Base-by-base conservation (phyloP, 1,140 invertebrate genomes). In the Portunus trituberculatus region DNA sequence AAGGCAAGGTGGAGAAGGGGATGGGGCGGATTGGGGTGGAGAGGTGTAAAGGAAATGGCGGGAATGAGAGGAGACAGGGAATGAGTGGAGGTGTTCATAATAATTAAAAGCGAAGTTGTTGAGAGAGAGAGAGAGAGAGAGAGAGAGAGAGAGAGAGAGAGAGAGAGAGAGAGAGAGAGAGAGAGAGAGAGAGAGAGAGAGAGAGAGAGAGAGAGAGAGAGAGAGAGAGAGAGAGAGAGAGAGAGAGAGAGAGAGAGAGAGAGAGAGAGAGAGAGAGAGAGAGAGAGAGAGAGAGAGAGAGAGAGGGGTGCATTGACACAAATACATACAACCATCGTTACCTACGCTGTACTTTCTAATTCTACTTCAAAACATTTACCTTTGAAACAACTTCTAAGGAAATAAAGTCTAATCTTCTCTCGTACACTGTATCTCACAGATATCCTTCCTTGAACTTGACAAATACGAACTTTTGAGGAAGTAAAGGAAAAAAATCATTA, bases 241-340 rank as follows among this genome's bases (percentile, higher is more conserved):
- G 32, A 39, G 86, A 88, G 86, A 88, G 86, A 88, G 86, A 88
- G 86, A 88, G 86, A 88, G 86, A 88, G 86, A 88, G 28, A 88
- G 28, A 88, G 86, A 88, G 86, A 88, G 28, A 88, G 86, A 88
- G 86, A 88, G 28, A 88, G 86, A 88, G 86, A 88, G 32, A 88
- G 32, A 39, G 86, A 88, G 28, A 88, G 28, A 88, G 86, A 88
- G 86, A 88, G 28, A 88, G 32, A 88, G 86, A 88, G 86, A 88
- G 28, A 31, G 16, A 20, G 28, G 7, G 76, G 3, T 12, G 31
- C 8, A 8, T 20, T 28, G 84, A 87, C 10, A 31, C 76, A 82
- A 82, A 7, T 82, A 20, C 16, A 3, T 82, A 39, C 39, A 39
- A 39, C 39, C 6, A 6, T 39, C 39, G 6, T 6, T 39, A 2